These are phyloP conservation scores for Noctua fimbriata DNA, from an alignment of 2,888 invertebrate genomes.

Conservation along the genomic window DNA sequence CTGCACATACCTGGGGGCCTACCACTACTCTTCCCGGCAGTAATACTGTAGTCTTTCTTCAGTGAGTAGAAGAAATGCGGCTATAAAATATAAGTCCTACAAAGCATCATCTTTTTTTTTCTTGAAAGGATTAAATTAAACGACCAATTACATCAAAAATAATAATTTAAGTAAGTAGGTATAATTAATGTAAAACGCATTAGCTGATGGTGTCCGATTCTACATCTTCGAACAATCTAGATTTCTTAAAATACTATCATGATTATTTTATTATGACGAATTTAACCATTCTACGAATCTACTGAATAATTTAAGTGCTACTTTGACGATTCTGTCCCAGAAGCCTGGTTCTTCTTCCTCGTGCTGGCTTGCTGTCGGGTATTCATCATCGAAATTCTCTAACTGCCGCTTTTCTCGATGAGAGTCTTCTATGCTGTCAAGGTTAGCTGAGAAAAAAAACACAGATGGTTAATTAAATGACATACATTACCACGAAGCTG, in stretches of 20 bases:
- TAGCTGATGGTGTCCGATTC: background rate
- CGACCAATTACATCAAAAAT: conserved; percentile 1
- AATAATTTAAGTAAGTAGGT: conserved; percentile 27
- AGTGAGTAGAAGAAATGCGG: background rate
- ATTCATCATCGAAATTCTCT: conserved; percentile 83
- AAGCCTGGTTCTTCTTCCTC: conserved; percentile 83
- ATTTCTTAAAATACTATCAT: background rate
- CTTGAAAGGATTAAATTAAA: conserved; percentile 29
- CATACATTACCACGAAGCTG: background rate
- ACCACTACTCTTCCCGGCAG: background rate
- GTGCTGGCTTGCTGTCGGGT: conserved; percentile 75
- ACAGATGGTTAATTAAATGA: background rate
- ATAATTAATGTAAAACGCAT: conserved; percentile 9
- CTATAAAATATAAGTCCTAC: background rate
- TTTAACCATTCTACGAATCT: conserved; percentile 88
- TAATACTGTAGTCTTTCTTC: background rate
- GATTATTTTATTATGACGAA: conserved; percentile 66
- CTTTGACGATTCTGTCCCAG: conserved; percentile 86
- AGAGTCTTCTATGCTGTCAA: conserved; percentile 57
- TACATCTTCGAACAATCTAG: background rate
- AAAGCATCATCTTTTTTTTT: background rate
- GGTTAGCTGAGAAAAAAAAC: conserved; percentile 63
- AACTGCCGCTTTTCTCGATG: conserved; percentile 78
- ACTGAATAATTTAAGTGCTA: conserved; percentile 85
- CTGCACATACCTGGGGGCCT: background rate